Evolutionary conservation across 2,888 invertebrate genomes (phyloP).

Genomic region (Herminia tarsipennalis): DNA sequence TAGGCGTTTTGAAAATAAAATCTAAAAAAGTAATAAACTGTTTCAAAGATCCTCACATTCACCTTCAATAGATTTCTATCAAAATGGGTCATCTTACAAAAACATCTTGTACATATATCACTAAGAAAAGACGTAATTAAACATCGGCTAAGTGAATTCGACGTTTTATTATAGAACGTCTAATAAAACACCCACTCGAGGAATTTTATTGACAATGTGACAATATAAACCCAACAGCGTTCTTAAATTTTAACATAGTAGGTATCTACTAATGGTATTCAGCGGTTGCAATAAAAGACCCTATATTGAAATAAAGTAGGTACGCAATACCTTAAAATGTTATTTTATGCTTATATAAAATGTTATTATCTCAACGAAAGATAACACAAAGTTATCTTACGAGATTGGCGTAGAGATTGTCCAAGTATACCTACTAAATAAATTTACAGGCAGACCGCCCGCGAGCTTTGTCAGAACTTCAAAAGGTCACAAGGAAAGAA

Average conservation of each 20-base stretch:
- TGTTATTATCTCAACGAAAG: no score
- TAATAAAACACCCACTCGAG: slow-evolving; percentile 58
- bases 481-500: slow-evolving; percentile 8
- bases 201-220: slow-evolving; percentile 56
- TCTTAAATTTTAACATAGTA: slow-evolving; percentile 53
- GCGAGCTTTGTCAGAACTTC: slow-evolving; percentile 1
- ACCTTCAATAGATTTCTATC: no score
- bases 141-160: slow-evolving; percentile 44
- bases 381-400: no score
- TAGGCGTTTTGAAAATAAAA: not conserved
- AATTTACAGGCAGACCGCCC: slow-evolving; percentile 7
- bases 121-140: slow-evolving; percentile 33
- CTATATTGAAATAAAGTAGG: not conserved
- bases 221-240: slow-evolving; percentile 29
- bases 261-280: slow-evolving; percentile 44
- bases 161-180: slow-evolving; percentile 47
- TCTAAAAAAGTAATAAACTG: no score
- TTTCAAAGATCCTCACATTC: no score
- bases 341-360: no score
- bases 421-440: no score
- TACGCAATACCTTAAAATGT: no score
- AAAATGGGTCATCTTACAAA: no score
- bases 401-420: no score
- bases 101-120: slow-evolving; percentile 6
- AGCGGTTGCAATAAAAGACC: slow-evolving; percentile 24